Evolutionary conservation across 1,140 invertebrate species (phyloP).

Genomic region (Maconellicoccus hirsutus): DNA sequence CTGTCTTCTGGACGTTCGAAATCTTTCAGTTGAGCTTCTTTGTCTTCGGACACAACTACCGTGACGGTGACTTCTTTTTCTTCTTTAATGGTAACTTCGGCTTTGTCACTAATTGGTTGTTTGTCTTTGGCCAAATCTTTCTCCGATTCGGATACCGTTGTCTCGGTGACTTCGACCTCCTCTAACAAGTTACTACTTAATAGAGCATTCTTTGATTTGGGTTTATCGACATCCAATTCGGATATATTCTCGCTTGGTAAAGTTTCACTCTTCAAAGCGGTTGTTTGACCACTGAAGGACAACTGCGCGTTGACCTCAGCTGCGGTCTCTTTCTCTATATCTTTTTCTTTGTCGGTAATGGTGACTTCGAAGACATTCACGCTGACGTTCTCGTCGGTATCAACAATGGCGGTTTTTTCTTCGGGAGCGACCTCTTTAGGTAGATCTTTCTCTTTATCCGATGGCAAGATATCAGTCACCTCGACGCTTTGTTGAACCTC

Average conservation of each 20-base stretch:
- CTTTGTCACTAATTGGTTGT: conserved; percentile 32
- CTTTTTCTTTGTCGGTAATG: conserved; percentile 39
- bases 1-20: conserved; percentile 30
- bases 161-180: conserved; percentile 33
- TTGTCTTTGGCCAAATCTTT: conserved; percentile 37
- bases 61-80: conserved; percentile 38
- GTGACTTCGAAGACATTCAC: conserved; percentile 40
- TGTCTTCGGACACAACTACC: conserved; percentile 39
- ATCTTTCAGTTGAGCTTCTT: conserved; percentile 29
- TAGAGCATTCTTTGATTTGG: conserved; percentile 34
- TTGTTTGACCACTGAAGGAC: conserved; percentile 41
- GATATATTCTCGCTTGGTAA: conserved; percentile 34
- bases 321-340: conserved; percentile 36
- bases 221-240: conserved; percentile 34
- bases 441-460: conserved; percentile 39
- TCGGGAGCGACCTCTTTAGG: conserved; percentile 36
- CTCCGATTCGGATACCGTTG: conserved; percentile 41
- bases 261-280: conserved; percentile 42
- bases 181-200: conserved; percentile 32
- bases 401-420: conserved; percentile 34
- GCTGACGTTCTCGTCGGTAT: conserved; percentile 37
- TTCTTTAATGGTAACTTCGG: conserved; percentile 35
- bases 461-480: conserved; percentile 38
- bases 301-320: conserved; percentile 35
- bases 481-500: conserved; percentile 39